These are phyloP conservation scores for Spea multiplicata DNA, from an alignment of 2,113 vertebrate species.

Conservation along the genomic window DNA sequence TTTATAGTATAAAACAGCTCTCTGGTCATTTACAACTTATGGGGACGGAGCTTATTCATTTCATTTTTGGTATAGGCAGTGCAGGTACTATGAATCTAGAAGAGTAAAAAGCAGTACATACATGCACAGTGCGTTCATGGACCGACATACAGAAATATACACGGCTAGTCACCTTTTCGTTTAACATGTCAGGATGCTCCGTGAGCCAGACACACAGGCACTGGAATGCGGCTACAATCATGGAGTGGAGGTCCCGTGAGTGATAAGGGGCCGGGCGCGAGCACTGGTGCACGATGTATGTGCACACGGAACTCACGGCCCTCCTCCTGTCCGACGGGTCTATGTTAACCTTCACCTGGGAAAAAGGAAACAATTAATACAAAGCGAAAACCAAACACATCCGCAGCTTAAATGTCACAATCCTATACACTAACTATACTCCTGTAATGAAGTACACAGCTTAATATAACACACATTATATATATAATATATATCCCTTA, in stretches of 20 bases:
- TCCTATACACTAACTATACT: no score
- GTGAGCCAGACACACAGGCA: slow-evolving; percentile 95
- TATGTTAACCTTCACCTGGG: slow-evolving; percentile 78
- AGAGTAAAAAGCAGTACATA: neutral
- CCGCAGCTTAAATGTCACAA: no score
- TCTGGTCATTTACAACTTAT: no score
- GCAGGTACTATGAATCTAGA: no score
- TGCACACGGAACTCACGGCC: slow-evolving; percentile 85
- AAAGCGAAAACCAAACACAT: no score
- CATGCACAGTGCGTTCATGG: neutral
- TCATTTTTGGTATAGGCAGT: no score
- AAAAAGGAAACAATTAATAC: neutral
- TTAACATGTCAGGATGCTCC: slow-evolving; percentile 89
- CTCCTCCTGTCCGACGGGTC: slow-evolving; percentile 79
- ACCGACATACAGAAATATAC: no score
- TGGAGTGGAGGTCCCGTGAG: slow-evolving; percentile 92
- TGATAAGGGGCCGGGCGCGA: slow-evolving; percentile 90
- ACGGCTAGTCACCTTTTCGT: slow-evolving; percentile 78
- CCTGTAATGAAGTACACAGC: no score
- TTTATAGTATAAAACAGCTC: no score
- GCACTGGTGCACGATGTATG: slow-evolving; percentile 92
- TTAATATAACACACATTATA: no score
- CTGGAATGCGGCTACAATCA: slow-evolving; percentile 96
- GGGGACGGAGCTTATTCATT: no score
- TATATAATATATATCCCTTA: no score